phyloP scores from a whole-genome alignment of 1,140 invertebrate genomes.

The Phymorhynchus buccinoides region DNA sequence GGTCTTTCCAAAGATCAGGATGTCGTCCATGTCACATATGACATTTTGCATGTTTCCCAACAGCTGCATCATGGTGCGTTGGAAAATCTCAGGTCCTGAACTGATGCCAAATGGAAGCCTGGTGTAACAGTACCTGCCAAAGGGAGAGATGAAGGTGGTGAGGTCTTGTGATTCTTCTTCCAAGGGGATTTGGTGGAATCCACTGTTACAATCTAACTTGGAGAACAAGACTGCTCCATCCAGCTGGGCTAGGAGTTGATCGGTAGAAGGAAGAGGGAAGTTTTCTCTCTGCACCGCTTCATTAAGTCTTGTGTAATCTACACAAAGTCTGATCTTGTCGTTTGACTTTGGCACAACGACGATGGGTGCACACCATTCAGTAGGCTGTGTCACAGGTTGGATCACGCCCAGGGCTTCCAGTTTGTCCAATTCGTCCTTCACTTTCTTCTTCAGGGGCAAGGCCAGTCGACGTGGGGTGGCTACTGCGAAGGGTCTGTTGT shows the following conservation, averaged over 20 bases:
- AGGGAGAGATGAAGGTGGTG: not conserved
- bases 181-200: not conserved
- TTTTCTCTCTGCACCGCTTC: constrained; percentile 7
- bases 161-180: not conserved
- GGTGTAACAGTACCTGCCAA: not conserved
- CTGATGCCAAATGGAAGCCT: constrained; percentile 53
- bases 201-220: not conserved
- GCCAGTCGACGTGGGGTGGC: no score
- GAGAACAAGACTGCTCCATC: not conserved
- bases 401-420: no score
- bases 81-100: constrained; percentile 47
- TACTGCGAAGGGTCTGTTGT: no score
- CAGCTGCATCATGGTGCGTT: constrained; percentile 11
- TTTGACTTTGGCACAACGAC: constrained; percentile 40
- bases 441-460: no score
- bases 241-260: not conserved
- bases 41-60: not conserved
- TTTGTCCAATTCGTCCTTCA: no score
- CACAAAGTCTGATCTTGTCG: constrained; percentile 44
- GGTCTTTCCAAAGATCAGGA: constrained; percentile 52
- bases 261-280: not conserved
- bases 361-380: no score
- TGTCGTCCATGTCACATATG: constrained; percentile 43
- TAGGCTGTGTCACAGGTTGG: no score
- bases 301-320: constrained; percentile 28